Base-by-base conservation (phyloP, 2,113 vertebrate species). In the Stictonetta naevosa region DNA sequence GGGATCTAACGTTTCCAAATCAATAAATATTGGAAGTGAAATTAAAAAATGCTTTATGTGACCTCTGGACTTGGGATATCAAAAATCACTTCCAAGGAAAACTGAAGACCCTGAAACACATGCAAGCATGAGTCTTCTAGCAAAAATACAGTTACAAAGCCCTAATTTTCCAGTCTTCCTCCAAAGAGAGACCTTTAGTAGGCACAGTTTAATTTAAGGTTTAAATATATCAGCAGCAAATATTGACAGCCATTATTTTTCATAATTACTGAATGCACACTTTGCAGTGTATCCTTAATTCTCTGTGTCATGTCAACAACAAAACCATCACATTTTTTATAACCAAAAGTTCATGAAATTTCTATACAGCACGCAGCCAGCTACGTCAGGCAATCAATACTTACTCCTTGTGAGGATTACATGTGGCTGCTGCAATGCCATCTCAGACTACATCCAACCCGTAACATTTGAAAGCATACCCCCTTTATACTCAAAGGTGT, bases 81-180 rank as follows among this genome's bases (percentile, higher is more conserved):
- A 82, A 97, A 96, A 97, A 86, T 79, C 87, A 92, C 87, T 93
- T 95, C 96, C 96, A 96, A 97, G 87, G 96, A 97, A 97, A 97
- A 97, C 91, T 95, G 86, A 97, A 97, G 95, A 97, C 93, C 95
- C 96, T 96, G 95, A 97, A 94, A 97, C 88, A 93, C 84, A 92
- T 95, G 95, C 94, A 95, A 93, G 69, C 93, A 97, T 21, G 90
- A 97, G 95, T 97, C 97, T 97, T 97, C 97, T 95, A 96, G 96
- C 93, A 95, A 96, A 98, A 97, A 94, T 91, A 90, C 74, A 96
- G 77, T 91, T 96, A 89, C 66, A 95, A 96, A 96, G 72, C 83
- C 92, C 91, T 92, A 90, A 90, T 95, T 95, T 97, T 97, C 96
- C 96, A 97, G 96, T 98, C 97, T 97, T 96, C 87, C 93, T 96